Percentiles rank a stretch among this genome's conserved stretches.
phyloP scores from a whole-genome alignment of 1,140 invertebrate genomes.

The Bombus confusus region DNA sequence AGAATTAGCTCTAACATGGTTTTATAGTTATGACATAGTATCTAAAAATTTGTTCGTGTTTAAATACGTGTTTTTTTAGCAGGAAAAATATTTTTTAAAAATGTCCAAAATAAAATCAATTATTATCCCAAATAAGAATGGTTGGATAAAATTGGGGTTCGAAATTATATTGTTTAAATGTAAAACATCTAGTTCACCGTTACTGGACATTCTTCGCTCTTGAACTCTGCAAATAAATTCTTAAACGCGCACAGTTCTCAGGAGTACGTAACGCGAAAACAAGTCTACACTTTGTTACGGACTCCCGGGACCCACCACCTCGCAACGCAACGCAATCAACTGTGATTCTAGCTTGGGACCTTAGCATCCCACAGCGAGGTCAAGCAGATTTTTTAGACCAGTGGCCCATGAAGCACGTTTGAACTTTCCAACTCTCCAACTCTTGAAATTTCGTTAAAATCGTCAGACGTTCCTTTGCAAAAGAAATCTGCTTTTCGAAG shows the following conservation, averaged over 20 bases:
- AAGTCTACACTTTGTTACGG: constrained; percentile 11
- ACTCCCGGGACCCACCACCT: not conserved
- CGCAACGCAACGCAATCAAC: constrained; percentile 23
- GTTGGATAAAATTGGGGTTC: not conserved
- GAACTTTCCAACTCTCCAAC: not conserved
- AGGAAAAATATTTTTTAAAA: not conserved
- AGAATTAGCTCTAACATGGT: too few species aligned
- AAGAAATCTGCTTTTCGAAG: not conserved
- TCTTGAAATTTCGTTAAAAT: not conserved
- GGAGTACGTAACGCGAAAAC: constrained; percentile 4
- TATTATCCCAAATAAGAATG: not conserved
- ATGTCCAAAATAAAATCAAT: not conserved
- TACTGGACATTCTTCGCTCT: too few species aligned
- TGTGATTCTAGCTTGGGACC: constrained; percentile 14
- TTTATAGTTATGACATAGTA: too few species aligned
- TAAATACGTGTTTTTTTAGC: too few species aligned
- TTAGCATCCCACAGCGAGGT: not conserved
- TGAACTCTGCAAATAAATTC: not conserved
- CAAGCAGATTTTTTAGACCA: not conserved
- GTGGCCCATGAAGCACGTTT: not conserved
- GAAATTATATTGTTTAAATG: not conserved
- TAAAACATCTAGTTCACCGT: not conserved
- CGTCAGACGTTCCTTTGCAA: not conserved
- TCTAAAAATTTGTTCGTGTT: too few species aligned
- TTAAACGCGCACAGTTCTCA: not conserved